A percentile compares a stretch with the other conserved stretches of the same genome.
Evolutionary conservation across 2,797 vertebrate genomes (phyloP).

Genomic region (Fistularia commersonii): DNA sequence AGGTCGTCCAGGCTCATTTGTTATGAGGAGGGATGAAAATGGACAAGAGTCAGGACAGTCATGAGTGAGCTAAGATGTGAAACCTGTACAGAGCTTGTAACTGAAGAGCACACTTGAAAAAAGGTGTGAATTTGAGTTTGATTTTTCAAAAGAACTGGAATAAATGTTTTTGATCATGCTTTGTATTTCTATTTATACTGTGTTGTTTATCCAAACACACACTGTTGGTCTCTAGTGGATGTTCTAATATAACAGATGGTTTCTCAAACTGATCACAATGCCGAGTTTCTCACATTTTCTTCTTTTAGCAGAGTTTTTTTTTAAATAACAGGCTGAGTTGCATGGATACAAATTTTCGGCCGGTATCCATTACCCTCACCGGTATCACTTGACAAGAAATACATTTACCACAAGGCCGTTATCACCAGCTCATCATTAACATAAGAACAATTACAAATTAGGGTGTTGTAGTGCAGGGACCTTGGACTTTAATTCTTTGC

Average conservation of each 20-base stretch:
- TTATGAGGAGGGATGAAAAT: slow-evolving; percentile 57
- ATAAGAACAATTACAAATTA: slow-evolving; percentile 54
- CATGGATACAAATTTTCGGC: slow-evolving; percentile 59
- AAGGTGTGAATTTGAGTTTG: too few species aligned
- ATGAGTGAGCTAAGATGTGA: slow-evolving; percentile 50
- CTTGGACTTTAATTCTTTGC: slow-evolving; percentile 21
- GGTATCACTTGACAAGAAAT: slow-evolving; percentile 22
- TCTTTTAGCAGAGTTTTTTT: slow-evolving; percentile 6
- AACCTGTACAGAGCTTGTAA: slow-evolving; percentile 24
- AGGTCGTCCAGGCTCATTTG: slow-evolving; percentile 44
- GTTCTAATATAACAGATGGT: too few species aligned
- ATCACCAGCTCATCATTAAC: slow-evolving; percentile 41
- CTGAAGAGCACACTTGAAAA: slow-evolving; percentile 16
- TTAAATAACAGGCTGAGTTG: too few species aligned
- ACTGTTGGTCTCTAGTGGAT: too few species aligned
- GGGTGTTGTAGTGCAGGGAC: slow-evolving; percentile 21
- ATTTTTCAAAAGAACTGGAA: not conserved
- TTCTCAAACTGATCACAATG: too few species aligned
- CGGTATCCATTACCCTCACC: slow-evolving; percentile 13
- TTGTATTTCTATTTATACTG: too few species aligned
- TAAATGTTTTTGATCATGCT: too few species aligned
- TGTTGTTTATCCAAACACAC: too few species aligned
- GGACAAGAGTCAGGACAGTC: slow-evolving; percentile 50
- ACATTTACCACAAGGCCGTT: slow-evolving; percentile 48
- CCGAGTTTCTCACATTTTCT: not conserved